Evolutionary conservation across 2,888 invertebrate species (phyloP), one percentile per base, ranked within the genome.

Genomic region (Acleris cristana): DNA sequence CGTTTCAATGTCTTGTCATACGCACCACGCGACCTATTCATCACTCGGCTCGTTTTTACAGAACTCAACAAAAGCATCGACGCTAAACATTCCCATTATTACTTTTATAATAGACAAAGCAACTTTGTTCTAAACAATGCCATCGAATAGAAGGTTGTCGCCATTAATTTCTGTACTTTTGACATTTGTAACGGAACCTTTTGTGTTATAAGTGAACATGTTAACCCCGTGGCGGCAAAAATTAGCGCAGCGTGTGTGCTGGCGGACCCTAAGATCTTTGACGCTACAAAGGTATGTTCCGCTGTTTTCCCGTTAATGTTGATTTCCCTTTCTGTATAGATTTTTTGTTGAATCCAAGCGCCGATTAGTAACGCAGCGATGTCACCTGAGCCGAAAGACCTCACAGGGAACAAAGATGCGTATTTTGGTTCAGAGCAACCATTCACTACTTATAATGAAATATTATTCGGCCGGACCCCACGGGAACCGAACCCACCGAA

Each of bases 51-150:
- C 81, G 78, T 84, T 89, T 89, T 90, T 85, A 82, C 79, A 81
- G 81, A 82, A 79, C 75, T 62, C 76, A 83, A 92, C 90, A 92
- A 92, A 89, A 86, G 89, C 79, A 76, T 73, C 86, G 90, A 90
- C 86, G 87, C 84, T 92, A 91, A 92, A 92, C 92, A 92, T 86
- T 85, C 84, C 89, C 84, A 92, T 92, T 92, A 92, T 92, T 86
- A 81, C 84, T 75, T 84, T 76, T 78, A 81, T 85, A 89, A 87
- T 87, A 91, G 90, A 92, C 90, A 92, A 92, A 90, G 88, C 78
- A 82, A 86, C 86, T 85, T 84, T 84, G 84, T 87, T 79, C 83
- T 76, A 92, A 83, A 92, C 92, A 92, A 92, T 85, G 76, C 84
- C 71, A 69, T 75, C 78, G 81, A 89, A 90, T 89, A 89, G 90